Conservation (phyloP, 2,797 vertebrate genomes). For the Eulemur albifrons region DNA sequence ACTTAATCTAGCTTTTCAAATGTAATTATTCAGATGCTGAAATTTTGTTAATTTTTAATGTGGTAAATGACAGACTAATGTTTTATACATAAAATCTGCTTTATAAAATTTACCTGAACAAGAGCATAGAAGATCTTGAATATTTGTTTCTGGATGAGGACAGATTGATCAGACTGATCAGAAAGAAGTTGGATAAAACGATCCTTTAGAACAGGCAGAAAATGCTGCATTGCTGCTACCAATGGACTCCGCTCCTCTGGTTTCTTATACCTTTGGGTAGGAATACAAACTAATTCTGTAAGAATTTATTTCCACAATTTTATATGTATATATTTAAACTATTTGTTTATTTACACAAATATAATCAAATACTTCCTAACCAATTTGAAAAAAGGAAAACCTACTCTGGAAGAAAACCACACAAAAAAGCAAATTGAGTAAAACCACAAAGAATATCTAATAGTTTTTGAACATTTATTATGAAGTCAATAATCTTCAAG, state of each 20-base stretch:
- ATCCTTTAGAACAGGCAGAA: slow-evolving; percentile 97
- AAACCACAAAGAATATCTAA: slow-evolving; percentile 19
- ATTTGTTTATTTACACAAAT: background rate
- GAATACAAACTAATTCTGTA: slow-evolving; percentile 73
- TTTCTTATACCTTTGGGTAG: slow-evolving; percentile 94
- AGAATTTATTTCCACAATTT: slow-evolving; percentile 44
- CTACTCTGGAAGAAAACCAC: background rate
- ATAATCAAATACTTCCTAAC: slow-evolving; percentile 26
- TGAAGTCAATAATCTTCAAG: background rate
- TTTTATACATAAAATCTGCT: background rate
- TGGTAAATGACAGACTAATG: background rate
- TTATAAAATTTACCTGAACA: slow-evolving; percentile 91
- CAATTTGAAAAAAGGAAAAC: slow-evolving; percentile 33
- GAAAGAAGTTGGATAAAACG: slow-evolving; percentile 96
- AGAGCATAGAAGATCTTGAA: slow-evolving; percentile 99
- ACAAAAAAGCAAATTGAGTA: slow-evolving; percentile 18
- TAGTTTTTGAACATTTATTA: slow-evolving; percentile 28
- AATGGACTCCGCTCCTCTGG: slow-evolving; percentile 96
- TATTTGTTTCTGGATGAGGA: slow-evolving; percentile 99
- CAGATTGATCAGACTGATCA: slow-evolving; percentile 95
- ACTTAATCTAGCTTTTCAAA: background rate
- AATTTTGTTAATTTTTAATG: slow-evolving; percentile 11
- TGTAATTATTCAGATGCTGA: background rate
- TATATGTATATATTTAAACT: background rate
- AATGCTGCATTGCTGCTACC: slow-evolving; percentile 99